phyloP scores from a whole-genome alignment of 2,888 invertebrate genomes.

The Oeneis ivallda region DNA sequence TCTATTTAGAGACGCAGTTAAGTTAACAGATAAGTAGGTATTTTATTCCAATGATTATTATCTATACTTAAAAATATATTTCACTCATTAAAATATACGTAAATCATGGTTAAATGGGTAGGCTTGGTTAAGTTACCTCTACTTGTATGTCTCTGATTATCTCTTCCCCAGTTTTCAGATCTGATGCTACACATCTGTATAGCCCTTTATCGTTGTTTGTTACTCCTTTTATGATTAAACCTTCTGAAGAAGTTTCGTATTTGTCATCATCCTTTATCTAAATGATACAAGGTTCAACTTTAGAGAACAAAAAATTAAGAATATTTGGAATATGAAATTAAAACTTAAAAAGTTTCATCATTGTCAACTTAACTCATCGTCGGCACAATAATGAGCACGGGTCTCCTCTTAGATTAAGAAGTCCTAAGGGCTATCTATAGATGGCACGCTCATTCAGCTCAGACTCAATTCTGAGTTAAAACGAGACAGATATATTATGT shows the following conservation, averaged over 20 bases:
- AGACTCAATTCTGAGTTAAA: too few species aligned
- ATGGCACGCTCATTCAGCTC: too few species aligned
- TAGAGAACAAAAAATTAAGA: too few species aligned
- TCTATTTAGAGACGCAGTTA: neutral
- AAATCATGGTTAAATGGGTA: too few species aligned
- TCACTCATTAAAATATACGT: too few species aligned
- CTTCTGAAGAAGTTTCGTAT: slow-evolving; percentile 51
- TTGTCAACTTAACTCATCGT: too few species aligned
- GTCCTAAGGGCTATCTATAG: too few species aligned
- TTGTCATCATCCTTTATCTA: slow-evolving; percentile 55
- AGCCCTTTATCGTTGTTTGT: slow-evolving; percentile 49
- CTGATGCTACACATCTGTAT: slow-evolving; percentile 51
- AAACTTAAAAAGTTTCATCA: too few species aligned
- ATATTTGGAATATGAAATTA: neutral
- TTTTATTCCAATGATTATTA: neutral
- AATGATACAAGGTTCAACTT: neutral
- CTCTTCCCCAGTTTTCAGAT: slow-evolving; percentile 47
- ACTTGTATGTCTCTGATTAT: slow-evolving; percentile 49
- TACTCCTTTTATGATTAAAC: slow-evolving; percentile 52
- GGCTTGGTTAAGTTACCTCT: slow-evolving; percentile 40
- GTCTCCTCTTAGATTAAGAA: too few species aligned
- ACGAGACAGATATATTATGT: too few species aligned
- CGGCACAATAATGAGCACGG: too few species aligned
- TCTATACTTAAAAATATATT: neutral
- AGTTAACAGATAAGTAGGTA: too few species aligned